Evolutionary conservation across 2,113 vertebrate genomes (phyloP), one percentile per base, ranked within the genome.

Genomic region (Coptodon bakossiorum): DNA sequence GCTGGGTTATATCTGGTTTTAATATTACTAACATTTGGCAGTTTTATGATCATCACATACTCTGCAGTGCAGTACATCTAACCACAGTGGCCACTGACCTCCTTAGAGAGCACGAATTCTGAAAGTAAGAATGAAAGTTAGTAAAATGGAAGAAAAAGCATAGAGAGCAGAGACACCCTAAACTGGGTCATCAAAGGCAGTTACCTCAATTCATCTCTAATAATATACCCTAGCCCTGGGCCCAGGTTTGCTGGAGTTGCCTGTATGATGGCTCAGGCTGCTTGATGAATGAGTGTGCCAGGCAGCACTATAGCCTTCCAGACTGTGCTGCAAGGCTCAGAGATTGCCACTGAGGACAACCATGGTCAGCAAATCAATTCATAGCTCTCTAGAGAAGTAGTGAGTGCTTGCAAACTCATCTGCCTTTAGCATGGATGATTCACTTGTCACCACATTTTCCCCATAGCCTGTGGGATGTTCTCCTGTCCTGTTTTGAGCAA

Each of bases 101-200:
- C 89, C 63, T 93, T 90, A 88, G 91, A 86, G 84, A 89, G 86
- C 66, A 85, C 57, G 27, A 45, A 81, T 90, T 76, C 71, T 73
- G 86, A 68, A 86, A 81, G 66, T 81, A 90, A 93, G 80, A 93
- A 88, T 86, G 82, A 83, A 91, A 93, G 90, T 89, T 91, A 83
- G 87, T 52, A 80, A 85, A 90, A 92, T 8, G 76, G 73, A 88
- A 86, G 81, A 85, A 83, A 78, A 91, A 82, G 84, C 86, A 81
- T 80, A 31, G 80, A 89, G 84, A 90, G 89, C 66, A 83, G 92
- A 87, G 91, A 92, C 85, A 83, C 90, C 73, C 86, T 91, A 91
- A 95, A 96, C 92, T 94, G 94, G 94, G 94, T 96, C 95, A 94
- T 92, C 90, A 94, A 90, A 93, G 92, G 87, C 93, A 91, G 91